These are phyloP conservation scores for Sinelater perroti DNA, from an alignment of 2,888 invertebrate genomes.

Conservation along the genomic window DNA sequence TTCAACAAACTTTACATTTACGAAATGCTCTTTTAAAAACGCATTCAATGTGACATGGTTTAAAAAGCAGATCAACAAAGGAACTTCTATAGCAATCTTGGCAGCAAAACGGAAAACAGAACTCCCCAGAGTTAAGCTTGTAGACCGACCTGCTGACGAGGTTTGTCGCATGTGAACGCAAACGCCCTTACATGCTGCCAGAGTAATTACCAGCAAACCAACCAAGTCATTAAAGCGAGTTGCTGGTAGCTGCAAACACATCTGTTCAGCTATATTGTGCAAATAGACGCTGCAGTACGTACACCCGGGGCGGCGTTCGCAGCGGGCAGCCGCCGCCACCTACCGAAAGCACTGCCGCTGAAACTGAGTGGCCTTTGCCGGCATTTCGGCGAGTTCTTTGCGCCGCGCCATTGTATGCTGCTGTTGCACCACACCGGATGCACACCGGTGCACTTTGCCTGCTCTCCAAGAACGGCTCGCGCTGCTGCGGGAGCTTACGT, in stretches of 20 bases:
- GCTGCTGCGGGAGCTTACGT: too few relatives aligned
- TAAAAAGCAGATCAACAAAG: too few relatives aligned
- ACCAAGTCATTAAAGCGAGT: constrained; percentile 18
- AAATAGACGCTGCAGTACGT: constrained; percentile 8
- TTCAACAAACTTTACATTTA: too few relatives aligned
- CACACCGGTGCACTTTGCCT: too few relatives aligned
- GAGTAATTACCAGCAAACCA: constrained; percentile 29
- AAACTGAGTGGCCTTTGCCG: constrained; percentile 11
- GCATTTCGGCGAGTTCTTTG: constrained; percentile 5
- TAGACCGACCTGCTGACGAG: constrained; percentile 8
- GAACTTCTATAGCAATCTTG: too few relatives aligned
- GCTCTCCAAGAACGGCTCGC: too few relatives aligned
- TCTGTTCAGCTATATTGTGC: constrained; percentile 13
- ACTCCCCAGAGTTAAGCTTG: background rate
- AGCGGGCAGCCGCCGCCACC: constrained; percentile 3
- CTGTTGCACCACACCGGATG: background rate
- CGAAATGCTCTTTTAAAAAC: too few relatives aligned
- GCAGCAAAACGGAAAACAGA: too few relatives aligned
- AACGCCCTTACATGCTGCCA: constrained; percentile 26
- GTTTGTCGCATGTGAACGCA: constrained; percentile 19
- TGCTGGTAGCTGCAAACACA: constrained; percentile 23
- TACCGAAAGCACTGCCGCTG: background rate
- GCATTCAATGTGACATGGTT: too few relatives aligned
- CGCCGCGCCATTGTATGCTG: background rate
- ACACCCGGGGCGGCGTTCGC: too few relatives aligned